Percentiles rank a stretch among this genome's conserved stretches.
phyloP scores from a whole-genome alignment of 2,888 invertebrate genomes.

The Sycophila texana region DNA sequence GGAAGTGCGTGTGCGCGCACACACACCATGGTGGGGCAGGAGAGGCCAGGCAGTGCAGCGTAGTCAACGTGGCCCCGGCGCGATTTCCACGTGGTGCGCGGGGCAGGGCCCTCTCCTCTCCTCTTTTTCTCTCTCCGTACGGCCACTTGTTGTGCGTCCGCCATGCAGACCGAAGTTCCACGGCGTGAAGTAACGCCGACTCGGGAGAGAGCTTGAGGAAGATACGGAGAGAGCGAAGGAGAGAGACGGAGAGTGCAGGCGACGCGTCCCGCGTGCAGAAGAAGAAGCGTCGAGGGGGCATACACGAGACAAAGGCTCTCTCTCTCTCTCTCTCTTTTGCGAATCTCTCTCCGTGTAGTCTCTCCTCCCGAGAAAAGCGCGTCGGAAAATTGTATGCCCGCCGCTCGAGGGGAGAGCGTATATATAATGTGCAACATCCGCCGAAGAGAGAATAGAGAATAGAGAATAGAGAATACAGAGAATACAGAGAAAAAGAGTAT shows the following conservation, averaged over 20 bases:
- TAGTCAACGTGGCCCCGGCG: too few species aligned
- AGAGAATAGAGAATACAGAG: conserved; percentile 27
- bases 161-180: neutral
- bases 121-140: too few species aligned
- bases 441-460: conserved; percentile 4
- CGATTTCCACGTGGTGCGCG: too few species aligned
- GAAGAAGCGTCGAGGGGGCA: conserved; percentile 18
- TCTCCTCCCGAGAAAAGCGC: conserved; percentile 8
- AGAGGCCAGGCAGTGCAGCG: too few species aligned
- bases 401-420: neutral
- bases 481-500: too few species aligned
- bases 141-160: too few species aligned
- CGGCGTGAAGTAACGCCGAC: conserved; percentile 7
- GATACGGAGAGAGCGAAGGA: neutral
- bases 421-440: neutral
- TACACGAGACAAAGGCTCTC: conserved; percentile 11
- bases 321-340: neutral
- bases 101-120: too few species aligned
- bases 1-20: too few species aligned
- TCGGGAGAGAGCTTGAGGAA: neutral
- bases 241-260: neutral
- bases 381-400: conserved; percentile 5
- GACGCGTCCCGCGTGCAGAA: neutral
- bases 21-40: too few species aligned
- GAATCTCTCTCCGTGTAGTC: neutral